Conservation (phyloP, 2,888 invertebrate species). For the Tillus elongatus region DNA sequence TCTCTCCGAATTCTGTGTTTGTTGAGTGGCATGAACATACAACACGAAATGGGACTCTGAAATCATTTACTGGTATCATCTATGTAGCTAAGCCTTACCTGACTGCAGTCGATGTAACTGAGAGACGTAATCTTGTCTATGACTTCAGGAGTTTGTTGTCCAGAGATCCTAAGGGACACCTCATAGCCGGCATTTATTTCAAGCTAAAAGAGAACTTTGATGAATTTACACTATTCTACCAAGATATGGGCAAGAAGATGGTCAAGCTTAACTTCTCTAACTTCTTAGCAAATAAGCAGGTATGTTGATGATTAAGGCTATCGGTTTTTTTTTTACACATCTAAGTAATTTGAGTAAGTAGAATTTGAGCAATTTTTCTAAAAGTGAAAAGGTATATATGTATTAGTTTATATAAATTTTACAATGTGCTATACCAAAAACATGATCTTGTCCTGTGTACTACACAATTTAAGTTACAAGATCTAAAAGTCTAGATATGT, state of each 20-base stretch:
- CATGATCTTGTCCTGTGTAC: too few relatives aligned
- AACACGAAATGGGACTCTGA: slow-evolving; percentile 54
- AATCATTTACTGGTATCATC: slow-evolving; percentile 56
- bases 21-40: slow-evolving; percentile 80
- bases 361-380: too few relatives aligned
- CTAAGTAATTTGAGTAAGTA: too few relatives aligned
- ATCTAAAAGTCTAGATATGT: too few relatives aligned
- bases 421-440: too few relatives aligned
- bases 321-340: too few relatives aligned
- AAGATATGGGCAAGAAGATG: slow-evolving; percentile 57
- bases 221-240: slow-evolving; percentile 74
- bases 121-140: slow-evolving; percentile 81
- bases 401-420: too few relatives aligned
- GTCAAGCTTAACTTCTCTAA: slow-evolving; percentile 65
- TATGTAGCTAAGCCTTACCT: slow-evolving; percentile 72
- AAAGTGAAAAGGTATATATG: too few relatives aligned
- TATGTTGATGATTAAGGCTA: too few relatives aligned
- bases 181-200: slow-evolving; percentile 79
- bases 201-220: slow-evolving; percentile 51
- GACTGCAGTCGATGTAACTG: slow-evolving; percentile 76
- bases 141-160: slow-evolving; percentile 72
- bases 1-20: slow-evolving; percentile 63
- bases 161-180: slow-evolving; percentile 73
- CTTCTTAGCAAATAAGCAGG: slow-evolving; percentile 4
- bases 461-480: too few relatives aligned